Base-by-base conservation (phyloP, 2,113 vertebrate species). In the Labrus mixtus region DNA sequence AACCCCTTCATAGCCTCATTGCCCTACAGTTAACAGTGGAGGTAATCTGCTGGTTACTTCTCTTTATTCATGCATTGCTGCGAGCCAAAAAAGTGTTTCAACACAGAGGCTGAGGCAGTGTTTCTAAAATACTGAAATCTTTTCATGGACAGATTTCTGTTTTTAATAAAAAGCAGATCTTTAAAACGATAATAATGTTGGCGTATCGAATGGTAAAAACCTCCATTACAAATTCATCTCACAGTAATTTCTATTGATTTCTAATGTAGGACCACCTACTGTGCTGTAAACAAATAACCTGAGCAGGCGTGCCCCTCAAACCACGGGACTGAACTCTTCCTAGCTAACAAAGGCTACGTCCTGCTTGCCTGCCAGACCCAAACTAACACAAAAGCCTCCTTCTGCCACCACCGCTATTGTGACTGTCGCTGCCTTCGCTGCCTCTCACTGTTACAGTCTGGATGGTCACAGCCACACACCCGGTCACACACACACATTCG, bases 381-480 rank as follows among this genome's bases (percentile, higher is more conserved):
- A 70, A 73, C 72, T 69, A 37, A 87, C 85, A 94, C 91, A 94
- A 92, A 89, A 83, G 89, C 53, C 78, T 81, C 85, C 84, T 89
- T 92, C 90, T 91, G 82, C 77, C 76, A 84, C 67, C 51, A 61
- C 83, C 76, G 63, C 90, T 57, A 90, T 94, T 93, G 92, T 91
- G 76, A 87, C 68, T 75, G 71, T 33, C 68, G 62, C 67, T 82
- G 76, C 82, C 75, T 88, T 82, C 78, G 79, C 55, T 84, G 78
- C 73, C 76, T 86, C 87, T 82, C 73, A 78, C 72, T 90, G 84
- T 85, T 48, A 45, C 87, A 81, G 83, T 89, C 29, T 1, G 29
- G 29, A 33, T 6, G 6, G 29, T 33, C 29, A 33, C 29, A 33
- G 29, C 29, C 29, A 6, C 83, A 81, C 62, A 75, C 56, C n/a